Conservation (phyloP, 2,797 vertebrate genomes). For the Gallinago nigripennis region DNA sequence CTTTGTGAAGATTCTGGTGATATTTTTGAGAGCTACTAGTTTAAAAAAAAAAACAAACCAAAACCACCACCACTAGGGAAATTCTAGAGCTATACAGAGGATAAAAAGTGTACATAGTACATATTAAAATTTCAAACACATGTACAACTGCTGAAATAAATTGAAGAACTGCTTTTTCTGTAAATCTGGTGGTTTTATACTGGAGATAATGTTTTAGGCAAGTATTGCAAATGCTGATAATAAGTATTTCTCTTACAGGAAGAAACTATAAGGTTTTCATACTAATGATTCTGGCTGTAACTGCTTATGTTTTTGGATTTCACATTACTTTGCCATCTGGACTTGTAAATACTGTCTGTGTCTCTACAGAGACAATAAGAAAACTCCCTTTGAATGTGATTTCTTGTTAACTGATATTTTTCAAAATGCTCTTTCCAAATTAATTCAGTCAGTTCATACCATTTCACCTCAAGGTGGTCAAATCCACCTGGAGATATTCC, state of each 20-base stretch:
- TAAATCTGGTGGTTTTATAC: not conserved
- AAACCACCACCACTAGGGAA: not conserved
- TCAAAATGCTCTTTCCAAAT: not conserved
- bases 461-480: not conserved
- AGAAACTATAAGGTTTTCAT: not conserved
- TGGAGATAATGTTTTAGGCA: not conserved
- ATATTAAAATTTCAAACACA: not conserved
- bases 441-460: not conserved
- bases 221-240: not conserved
- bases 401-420: not conserved
- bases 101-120: not conserved
- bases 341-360: not conserved
- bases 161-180: not conserved
- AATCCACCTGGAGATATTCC: not conserved
- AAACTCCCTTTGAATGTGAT: not conserved
- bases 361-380: not conserved
- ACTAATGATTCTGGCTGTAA: not conserved
- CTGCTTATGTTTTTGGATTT: not conserved
- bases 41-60: not conserved
- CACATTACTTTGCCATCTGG: not conserved
- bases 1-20: not conserved
- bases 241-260: not conserved
- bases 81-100: not conserved
- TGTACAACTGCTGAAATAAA: not conserved
- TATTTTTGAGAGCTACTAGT: rapidly evolving